These are phyloP conservation scores for Amorpha juglandis DNA, from an alignment of 2,888 invertebrate species.

Conservation along the genomic window DNA sequence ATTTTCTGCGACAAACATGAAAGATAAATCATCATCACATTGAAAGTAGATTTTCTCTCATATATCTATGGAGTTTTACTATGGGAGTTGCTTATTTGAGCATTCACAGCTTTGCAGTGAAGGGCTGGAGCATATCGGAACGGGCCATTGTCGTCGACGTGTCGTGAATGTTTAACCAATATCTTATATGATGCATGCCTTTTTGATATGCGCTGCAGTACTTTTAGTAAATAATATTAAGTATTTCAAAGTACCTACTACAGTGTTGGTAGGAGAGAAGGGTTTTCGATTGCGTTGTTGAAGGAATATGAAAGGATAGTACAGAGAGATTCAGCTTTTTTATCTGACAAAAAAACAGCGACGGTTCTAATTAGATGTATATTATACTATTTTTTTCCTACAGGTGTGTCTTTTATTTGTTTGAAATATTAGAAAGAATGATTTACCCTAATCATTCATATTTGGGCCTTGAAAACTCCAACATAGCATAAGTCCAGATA, in stretches of 20 bases:
- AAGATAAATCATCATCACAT: background rate
- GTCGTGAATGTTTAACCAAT: background rate
- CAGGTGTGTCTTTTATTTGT: too few relatives aligned
- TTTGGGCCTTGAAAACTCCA: too few relatives aligned
- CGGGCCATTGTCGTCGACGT: background rate
- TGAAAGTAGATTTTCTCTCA: background rate
- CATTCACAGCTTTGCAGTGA: conserved; percentile 13
- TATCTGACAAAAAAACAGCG: too few relatives aligned
- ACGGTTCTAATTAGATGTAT: too few relatives aligned
- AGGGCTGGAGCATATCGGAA: background rate
- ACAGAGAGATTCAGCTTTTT: too few relatives aligned
- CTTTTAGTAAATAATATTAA: background rate
- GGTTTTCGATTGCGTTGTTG: too few relatives aligned
- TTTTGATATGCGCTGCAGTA: background rate
- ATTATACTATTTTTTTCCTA: too few relatives aligned
- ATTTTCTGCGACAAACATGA: background rate
- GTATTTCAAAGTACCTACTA: background rate
- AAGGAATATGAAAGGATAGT: too few relatives aligned
- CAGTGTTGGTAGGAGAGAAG: background rate
- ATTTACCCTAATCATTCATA: too few relatives aligned
- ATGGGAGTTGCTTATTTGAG: background rate
- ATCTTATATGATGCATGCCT: background rate
- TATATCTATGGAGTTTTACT: background rate
- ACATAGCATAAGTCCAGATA: too few relatives aligned
- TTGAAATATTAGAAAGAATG: too few relatives aligned